phyloP scores from a whole-genome alignment of 2,888 invertebrate genomes.

The Allophyes oxyacanthae region DNA sequence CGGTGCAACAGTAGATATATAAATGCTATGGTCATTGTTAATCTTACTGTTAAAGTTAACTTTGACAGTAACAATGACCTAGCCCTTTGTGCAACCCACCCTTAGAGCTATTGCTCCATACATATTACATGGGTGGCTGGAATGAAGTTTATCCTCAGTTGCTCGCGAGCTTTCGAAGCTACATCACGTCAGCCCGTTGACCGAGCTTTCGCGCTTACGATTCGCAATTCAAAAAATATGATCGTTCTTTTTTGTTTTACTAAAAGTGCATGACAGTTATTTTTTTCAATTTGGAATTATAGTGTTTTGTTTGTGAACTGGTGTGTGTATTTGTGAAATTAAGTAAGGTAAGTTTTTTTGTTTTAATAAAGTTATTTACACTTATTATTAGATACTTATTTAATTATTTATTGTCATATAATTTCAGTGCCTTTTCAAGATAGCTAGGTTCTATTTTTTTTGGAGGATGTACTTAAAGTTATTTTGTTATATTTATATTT shows the following conservation, averaged over 20 bases:
- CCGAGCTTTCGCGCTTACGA: conserved; percentile 19
- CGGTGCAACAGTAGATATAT: no score
- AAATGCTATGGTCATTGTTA: no score
- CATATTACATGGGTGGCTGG: neutral
- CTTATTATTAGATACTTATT: no score
- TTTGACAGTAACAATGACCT: no score
- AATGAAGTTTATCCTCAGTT: conserved; percentile 39
- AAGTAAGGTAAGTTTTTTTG: conserved; percentile 13
- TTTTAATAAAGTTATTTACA: neutral
- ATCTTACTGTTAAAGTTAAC: no score
- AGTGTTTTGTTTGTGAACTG: conserved; percentile 33
- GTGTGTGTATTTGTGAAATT: neutral
- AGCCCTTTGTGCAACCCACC: no score
- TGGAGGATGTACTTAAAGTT: no score
- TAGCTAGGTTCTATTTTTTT: no score
- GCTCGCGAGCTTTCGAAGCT: conserved; percentile 11
- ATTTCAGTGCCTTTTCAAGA: no score
- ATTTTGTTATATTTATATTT: no score
- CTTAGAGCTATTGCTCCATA: neutral
- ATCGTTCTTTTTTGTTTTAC: neutral
- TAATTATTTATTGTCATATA: neutral
- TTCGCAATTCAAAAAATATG: conserved; percentile 20
- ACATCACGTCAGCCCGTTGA: conserved; percentile 15
- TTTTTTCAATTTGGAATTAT: conserved; percentile 17
- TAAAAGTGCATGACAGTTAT: conserved; percentile 8